Conservation (phyloP, 2,797 vertebrate species). For the Aeoliscus strigatus region DNA sequence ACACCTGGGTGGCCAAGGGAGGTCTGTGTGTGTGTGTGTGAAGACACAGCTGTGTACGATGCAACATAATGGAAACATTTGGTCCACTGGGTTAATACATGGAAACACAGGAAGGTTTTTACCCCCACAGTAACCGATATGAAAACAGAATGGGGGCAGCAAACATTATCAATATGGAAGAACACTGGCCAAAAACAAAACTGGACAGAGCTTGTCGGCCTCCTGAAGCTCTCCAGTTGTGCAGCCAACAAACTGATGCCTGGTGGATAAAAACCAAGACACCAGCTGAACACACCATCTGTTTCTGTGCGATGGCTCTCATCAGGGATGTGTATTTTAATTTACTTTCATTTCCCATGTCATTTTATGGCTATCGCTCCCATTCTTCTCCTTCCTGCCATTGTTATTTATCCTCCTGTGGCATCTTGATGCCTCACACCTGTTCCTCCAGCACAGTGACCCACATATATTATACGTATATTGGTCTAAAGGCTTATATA, state of each 20-base stretch:
- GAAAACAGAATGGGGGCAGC: too few species aligned
- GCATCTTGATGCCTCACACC: too few species aligned
- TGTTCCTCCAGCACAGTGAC: too few species aligned
- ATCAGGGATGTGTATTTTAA: constrained; percentile 47
- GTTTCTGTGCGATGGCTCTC: constrained; percentile 45
- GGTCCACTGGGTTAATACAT: too few species aligned
- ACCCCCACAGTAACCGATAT: too few species aligned
- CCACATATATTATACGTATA: too few species aligned
- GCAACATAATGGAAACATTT: too few species aligned
- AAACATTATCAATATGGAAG: constrained; percentile 21
- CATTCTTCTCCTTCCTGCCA: constrained; percentile 4
- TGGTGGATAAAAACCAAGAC: constrained; percentile 54
- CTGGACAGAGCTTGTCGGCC: constrained; percentile 32
- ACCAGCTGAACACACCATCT: constrained; percentile 65
- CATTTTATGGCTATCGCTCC: constrained; percentile 11
- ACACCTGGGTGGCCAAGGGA: too few species aligned
- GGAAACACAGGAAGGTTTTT: too few species aligned
- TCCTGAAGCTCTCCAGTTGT: constrained; percentile 33
- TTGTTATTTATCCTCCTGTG: constrained; percentile 8
- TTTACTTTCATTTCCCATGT: constrained; percentile 43
- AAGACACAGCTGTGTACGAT: too few species aligned
- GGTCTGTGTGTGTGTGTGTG: too few species aligned
- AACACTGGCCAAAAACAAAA: constrained; percentile 26
- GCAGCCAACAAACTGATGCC: constrained; percentile 48
- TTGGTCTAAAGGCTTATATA: too few species aligned